Evolutionary conservation across 2,888 invertebrate species (phyloP), one percentile per base, ranked within the genome.

Genomic region (Ichneumon xanthorius): DNA sequence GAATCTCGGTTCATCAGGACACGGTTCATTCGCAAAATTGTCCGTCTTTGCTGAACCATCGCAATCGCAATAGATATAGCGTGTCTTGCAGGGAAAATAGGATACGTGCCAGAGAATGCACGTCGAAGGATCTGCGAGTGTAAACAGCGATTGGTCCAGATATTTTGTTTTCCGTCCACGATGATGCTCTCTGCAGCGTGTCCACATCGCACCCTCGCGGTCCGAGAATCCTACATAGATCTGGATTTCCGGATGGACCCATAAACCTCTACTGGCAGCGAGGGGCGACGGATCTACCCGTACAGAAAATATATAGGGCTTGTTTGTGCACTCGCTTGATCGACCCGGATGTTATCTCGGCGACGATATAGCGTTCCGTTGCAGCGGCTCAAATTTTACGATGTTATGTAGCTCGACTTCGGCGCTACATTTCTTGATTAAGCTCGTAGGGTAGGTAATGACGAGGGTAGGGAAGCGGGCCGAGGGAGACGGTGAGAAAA

Each of bases 21-120:
- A 37, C 9, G 37, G 7, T 37, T 9, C 9, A 37, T 40, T 40
- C 9, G 11, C 40, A 11, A 40, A 48, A 16, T 16, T 14, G 45
- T 48, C 4, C 45, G 45, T 16, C 16, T 71, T 71, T 53, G 30
- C 33, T 30, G 53, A 53, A 53, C 70, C 7, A 37, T 55, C 55
- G 55, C 55, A 19, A 58, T 26, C 40, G 22, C 14, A 37, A 22
- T 40, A 26, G 48, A 48, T 26, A 22, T 30, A 45, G 37, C 33
- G 37, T 33, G 45, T 58, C 30, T 11, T n/a, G 50, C 4, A 45
- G 22, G 50, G 50, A 75, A 40, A 45, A 84, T 19, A 4, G 40
- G 55, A 79, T 61, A 79, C 68, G 83, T 83, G 83, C 68, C 63
- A 53, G 40, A 79, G 79, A 65, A 63, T 80, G 75, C 75, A 80